These are phyloP conservation scores for Tiaroga cobitis DNA, from an alignment of 2,797 vertebrate species.

Conservation along the genomic window DNA sequence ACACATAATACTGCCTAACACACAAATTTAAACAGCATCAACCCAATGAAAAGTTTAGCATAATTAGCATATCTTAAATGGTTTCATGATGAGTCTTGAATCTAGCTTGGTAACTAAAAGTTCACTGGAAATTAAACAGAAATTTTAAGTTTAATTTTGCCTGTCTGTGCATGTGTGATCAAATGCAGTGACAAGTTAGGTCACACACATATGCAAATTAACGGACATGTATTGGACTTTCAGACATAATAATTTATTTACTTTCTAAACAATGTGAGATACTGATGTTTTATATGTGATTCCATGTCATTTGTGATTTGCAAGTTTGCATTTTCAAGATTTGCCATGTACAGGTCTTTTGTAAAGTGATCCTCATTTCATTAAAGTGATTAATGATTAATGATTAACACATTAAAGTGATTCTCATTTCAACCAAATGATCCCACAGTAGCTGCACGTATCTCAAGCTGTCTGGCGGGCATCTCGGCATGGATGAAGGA, in stretches of 20 bases:
- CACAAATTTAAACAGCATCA: neutral
- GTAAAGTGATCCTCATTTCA: neutral
- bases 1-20: neutral
- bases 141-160: neutral
- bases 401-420: too few relatives aligned
- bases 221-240: neutral
- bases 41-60: neutral
- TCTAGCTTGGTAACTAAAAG: neutral
- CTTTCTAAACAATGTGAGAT: neutral
- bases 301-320: neutral
- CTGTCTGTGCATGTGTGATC: neutral
- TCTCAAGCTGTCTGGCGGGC: too few relatives aligned
- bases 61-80: neutral
- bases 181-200: neutral
- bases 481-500: too few relatives aligned
- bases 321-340: neutral
- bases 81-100: neutral
- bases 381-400: too few relatives aligned
- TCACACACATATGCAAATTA: neutral
- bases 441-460: too few relatives aligned
- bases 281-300: neutral
- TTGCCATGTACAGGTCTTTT: neutral
- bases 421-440: too few relatives aligned
- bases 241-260: neutral
- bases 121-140: neutral